phyloP scores from a whole-genome alignment of 2,888 invertebrate genomes.

The Dioctria linearis region DNA sequence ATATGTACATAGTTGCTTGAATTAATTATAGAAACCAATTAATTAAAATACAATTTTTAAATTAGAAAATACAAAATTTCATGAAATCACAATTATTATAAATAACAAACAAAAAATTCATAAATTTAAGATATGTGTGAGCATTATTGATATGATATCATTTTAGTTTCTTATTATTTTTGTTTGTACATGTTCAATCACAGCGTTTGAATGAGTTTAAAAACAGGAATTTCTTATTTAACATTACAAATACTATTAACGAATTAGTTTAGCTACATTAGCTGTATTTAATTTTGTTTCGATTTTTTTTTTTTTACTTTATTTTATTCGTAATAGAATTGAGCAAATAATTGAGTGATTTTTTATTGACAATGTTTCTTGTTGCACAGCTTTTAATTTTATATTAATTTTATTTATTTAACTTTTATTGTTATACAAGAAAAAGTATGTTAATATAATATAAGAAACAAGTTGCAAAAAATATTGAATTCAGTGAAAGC shows the following conservation, averaged over 20 bases:
- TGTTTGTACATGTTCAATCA: conserved; percentile 42
- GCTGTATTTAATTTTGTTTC: background rate
- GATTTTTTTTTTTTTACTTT: background rate
- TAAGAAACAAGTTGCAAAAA: background rate
- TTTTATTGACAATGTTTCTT: background rate
- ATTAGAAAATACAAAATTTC: background rate
- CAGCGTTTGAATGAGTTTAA: conserved; percentile 31
- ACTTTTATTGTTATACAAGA: background rate
- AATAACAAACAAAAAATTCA: conserved; percentile 2
- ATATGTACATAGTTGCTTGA: no score
- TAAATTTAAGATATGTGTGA: background rate
- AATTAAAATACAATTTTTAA: no score
- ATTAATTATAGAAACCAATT: no score
- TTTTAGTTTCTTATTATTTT: background rate
- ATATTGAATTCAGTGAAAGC: no score
- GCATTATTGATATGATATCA: conserved; percentile 18
- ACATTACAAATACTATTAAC: conserved; percentile 11
- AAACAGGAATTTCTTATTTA: conserved; percentile 9
- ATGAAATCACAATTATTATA: background rate
- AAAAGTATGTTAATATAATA: background rate
- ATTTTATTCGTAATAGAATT: background rate
- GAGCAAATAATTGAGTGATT: conserved; percentile 35
- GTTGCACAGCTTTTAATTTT: background rate
- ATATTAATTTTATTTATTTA: background rate
- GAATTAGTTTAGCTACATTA: conserved; percentile 21